Conservation (phyloP, 30 jellyfish, hydroid and myxozoan species). For the Aurelia aurita complex sp. Pacific region DNA sequence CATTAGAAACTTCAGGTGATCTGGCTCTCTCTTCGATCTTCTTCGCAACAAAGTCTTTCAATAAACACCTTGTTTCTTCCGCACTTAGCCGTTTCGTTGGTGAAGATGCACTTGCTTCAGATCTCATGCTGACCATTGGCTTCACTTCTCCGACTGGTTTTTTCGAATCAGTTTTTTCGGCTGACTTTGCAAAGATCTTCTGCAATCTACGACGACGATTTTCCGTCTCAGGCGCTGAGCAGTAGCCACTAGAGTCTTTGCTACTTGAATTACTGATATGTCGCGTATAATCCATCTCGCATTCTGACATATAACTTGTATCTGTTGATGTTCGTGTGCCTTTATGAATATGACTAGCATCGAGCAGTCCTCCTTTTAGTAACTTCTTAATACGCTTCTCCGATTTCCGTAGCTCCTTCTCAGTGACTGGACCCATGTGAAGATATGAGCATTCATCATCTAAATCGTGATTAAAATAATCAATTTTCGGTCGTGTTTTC, state of each 20-base stretch:
- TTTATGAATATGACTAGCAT: slow-evolving; percentile 45
- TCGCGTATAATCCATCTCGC: slow-evolving; percentile 55
- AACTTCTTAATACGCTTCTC: slow-evolving; percentile 90
- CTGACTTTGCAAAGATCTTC: slow-evolving; percentile 24
- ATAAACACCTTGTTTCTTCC: slow-evolving; percentile 47
- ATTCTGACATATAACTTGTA: slow-evolving; percentile 75
- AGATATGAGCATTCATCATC: slow-evolving; percentile 62
- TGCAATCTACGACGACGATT: slow-evolving; percentile 65
- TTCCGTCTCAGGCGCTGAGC: slow-evolving; percentile 97
- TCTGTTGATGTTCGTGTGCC: slow-evolving; percentile 13
- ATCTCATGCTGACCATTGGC: slow-evolving; percentile 5
- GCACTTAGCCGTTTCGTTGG: slow-evolving; percentile 50
- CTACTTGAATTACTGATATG: slow-evolving; percentile 6
- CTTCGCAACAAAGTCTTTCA: slow-evolving; percentile 62
- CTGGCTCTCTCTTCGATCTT: slow-evolving; percentile 45
- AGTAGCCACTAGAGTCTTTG: slow-evolving; percentile 80
- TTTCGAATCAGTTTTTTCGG: slow-evolving; percentile 41
- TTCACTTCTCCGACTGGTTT: slow-evolving; percentile 3
- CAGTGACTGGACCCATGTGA: slow-evolving; percentile 74
- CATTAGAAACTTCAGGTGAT: slow-evolving; percentile 35
- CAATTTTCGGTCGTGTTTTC: slow-evolving; percentile 51
- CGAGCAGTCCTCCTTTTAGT: slow-evolving; percentile 68
- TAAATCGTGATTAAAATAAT: slow-evolving; percentile 55
- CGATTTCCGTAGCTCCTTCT: slow-evolving; percentile 86
- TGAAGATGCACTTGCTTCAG: slow-evolving; percentile 28